phyloP scores from a whole-genome alignment of 2,113 vertebrate species.

The Percopsis transmontana region DNA sequence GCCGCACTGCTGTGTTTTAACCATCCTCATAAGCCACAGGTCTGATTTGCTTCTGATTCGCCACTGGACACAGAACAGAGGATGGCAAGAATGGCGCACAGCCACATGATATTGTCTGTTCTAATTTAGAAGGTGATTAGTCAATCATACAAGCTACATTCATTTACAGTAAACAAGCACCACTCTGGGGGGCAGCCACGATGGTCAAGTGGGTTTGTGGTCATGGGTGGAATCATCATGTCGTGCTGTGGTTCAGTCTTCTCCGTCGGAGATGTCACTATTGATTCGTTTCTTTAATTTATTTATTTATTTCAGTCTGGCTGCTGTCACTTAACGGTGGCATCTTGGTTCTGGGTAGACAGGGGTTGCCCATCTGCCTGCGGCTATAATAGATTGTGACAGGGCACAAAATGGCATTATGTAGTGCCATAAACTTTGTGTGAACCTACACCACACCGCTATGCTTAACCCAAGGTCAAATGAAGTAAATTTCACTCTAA shows the following conservation, averaged over 20 bases:
- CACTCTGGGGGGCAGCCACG: constrained; percentile 50
- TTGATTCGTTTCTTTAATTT: constrained; percentile 68
- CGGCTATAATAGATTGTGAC: constrained; percentile 35
- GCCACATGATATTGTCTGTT: constrained; percentile 61
- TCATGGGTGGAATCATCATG: constrained; percentile 54
- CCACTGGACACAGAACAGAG: constrained; percentile 13
- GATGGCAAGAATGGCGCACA: constrained; percentile 35
- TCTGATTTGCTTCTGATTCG: constrained; percentile 23
- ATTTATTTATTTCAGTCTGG: constrained; percentile 47
- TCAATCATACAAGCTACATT: constrained; percentile 59
- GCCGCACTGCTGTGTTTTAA: constrained; percentile 42
- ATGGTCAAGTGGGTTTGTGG: constrained; percentile 63
- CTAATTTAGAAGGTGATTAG: constrained; percentile 62
- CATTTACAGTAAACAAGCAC: constrained; percentile 40
- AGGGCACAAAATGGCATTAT: constrained; percentile 18
- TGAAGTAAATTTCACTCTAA: constrained; percentile 41
- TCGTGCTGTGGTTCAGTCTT: constrained; percentile 56
- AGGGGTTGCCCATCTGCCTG: constrained; percentile 47
- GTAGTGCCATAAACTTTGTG: constrained; percentile 56
- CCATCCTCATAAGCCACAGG: constrained; percentile 43
- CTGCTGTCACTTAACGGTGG: constrained; percentile 59
- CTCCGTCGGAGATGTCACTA: constrained; percentile 56
- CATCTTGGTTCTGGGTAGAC: constrained; percentile 35
- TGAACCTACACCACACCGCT: constrained; percentile 51
- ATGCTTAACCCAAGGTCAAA: constrained; percentile 38